Percentiles rank a stretch among this genome's conserved stretches.
Evolutionary conservation across 2,113 vertebrate species (phyloP).

Genomic region (Carettochelys insculpta): DNA sequence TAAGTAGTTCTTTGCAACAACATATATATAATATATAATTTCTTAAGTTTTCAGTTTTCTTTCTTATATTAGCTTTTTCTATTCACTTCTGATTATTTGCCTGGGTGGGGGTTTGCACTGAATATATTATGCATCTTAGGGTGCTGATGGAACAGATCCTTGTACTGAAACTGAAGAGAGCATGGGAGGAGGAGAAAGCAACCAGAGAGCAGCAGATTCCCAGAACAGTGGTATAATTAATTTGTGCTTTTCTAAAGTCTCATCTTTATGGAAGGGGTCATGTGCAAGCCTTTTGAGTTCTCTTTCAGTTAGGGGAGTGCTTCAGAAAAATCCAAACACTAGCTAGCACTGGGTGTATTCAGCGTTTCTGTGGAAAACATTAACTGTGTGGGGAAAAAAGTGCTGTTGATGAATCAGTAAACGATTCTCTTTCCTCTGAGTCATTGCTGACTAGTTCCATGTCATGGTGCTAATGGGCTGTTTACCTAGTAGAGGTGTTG

Average conservation of each 20-base stretch:
- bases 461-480: neutral
- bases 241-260: neutral
- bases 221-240: conserved; percentile 86
- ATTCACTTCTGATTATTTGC: neutral
- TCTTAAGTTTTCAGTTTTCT: neutral
- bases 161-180: conserved; percentile 96
- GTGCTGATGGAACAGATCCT: conserved; percentile 90
- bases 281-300: neutral
- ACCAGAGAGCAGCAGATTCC: conserved; percentile 90
- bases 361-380: neutral
- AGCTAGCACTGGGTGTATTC: neutral
- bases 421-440: neutral
- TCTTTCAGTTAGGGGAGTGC: neutral
- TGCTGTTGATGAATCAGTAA: neutral
- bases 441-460: neutral
- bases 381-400: neutral
- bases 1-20: neutral
- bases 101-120: no score
- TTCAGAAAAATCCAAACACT: neutral
- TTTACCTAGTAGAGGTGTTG: neutral
- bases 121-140: conserved; percentile 73
- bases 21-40: neutral
- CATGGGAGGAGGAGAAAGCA: conserved; percentile 89
- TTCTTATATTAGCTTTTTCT: neutral
- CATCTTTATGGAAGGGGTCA: neutral